These are phyloP conservation scores for Orthosia incerta DNA, from an alignment of 2,888 invertebrate genomes.

Conservation along the genomic window DNA sequence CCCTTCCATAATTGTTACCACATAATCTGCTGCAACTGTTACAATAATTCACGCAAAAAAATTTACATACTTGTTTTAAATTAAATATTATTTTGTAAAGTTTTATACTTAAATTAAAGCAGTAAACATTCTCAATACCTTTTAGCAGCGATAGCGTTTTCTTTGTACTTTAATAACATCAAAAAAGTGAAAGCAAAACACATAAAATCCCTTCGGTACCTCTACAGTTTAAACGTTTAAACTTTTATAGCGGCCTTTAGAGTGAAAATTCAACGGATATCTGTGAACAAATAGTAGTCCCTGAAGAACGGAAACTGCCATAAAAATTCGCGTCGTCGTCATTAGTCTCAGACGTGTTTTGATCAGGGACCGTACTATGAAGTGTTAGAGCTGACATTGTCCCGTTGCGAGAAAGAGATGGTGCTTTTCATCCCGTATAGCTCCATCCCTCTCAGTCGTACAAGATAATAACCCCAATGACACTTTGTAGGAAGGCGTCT, in stretches of 20 bases:
- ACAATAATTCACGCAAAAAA: background rate
- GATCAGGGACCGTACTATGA: slow-evolving; percentile 80
- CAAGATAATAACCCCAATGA: slow-evolving; percentile 73
- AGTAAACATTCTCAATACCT: slow-evolving; percentile 41
- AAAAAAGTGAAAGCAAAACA: slow-evolving; percentile 69
- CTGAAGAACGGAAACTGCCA: slow-evolving; percentile 83
- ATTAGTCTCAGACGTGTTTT: slow-evolving; percentile 90
- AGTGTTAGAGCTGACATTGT: slow-evolving; percentile 73
- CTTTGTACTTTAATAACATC: slow-evolving; percentile 65
- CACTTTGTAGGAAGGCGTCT: slow-evolving; percentile 70
- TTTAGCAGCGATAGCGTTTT: slow-evolving; percentile 57
- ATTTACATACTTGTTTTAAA: slow-evolving; percentile 2
- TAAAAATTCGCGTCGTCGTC: slow-evolving; percentile 87
- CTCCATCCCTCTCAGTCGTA: slow-evolving; percentile 65
- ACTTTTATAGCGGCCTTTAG: slow-evolving; percentile 81
- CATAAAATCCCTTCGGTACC: slow-evolving; percentile 73
- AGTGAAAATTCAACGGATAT: slow-evolving; percentile 83
- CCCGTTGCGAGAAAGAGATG: slow-evolving; percentile 66
- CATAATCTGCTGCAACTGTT: too few species aligned
- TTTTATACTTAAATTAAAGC: slow-evolving; percentile 25
- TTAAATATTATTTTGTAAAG: background rate
- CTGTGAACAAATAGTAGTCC: slow-evolving; percentile 84
- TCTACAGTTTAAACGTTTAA: slow-evolving; percentile 77
- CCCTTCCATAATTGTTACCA: background rate
- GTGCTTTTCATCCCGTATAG: slow-evolving; percentile 61